Base-by-base conservation (phyloP, 1,140 invertebrate genomes). In the Atta colombica region DNA sequence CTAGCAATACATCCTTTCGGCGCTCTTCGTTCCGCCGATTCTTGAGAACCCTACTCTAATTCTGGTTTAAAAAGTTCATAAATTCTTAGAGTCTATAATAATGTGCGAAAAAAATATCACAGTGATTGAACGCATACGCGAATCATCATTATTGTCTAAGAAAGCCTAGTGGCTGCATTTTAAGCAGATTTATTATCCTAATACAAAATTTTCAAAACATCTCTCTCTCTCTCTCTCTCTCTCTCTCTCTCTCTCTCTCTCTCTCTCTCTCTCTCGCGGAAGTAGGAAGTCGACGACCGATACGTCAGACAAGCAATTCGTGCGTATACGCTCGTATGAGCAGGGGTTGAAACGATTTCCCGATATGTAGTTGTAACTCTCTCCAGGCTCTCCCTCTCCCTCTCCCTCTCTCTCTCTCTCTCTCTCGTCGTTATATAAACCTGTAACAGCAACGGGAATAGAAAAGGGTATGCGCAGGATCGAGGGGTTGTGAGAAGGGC, bases 351-450 rank as follows among this genome's bases (percentile, higher is more conserved):
- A 91, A 88, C 88, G 90, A 92, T 93, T 93, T 92, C 87, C 88
- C 89, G 88, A 91, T 93, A 93, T 93, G 92, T 90, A 92, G 88
- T 90, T 87, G 92, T 92, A 93, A 92, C 89, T 91, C 31, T 31
- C 31, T 31, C 31, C 31, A 5, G 31, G 31, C 35, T 66, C 72
- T 51, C 21, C 58, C 16, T 85, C 81, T 74, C 28, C 21, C 25
- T 58, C 60, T 60, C 21, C 16, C 60, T 61, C 55, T 84, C 69
- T 63, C 14, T 21, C 61, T 55, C 51, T 49, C 35, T 66, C 74
- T 53, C 25, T 68, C 21, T 86, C 81, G 77, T 81, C 65, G 82
- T 86, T 86, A 88, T 86, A 86, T 90, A 90, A 90, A 88, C 72
- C 85, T 14, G 39, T 51, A 68, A 82, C 88, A 85, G 71, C 75